Base-by-base conservation (phyloP, 1,140 invertebrate genomes). In the Pemphigus obesinymphae region DNA sequence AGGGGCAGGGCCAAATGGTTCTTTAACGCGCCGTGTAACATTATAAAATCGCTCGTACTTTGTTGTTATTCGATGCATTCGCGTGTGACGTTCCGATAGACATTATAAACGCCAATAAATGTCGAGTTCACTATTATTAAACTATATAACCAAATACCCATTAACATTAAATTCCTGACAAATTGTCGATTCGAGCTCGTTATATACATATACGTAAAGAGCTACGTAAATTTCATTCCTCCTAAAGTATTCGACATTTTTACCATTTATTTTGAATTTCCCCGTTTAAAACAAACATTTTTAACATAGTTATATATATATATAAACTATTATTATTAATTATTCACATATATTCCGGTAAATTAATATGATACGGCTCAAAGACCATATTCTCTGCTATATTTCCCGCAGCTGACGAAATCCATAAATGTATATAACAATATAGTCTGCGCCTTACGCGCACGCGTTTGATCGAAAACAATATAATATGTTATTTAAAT, bases 1-100 rank as follows among this genome's bases (percentile, higher is more conserved):
- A 73, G 70, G 70, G 70, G 70, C 70, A 73, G 70, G 70, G 70
- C 70, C 70, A 73, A 73, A 73, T 26, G 43, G 70, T 17, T 50
- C 43, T 70, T 70, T 70, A 50, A 73, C 70, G 26, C 45, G 1
- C 17, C 5, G 45, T 29, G 29, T n/a, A 50, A 45, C 37, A 3
- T 70, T 43, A 70, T 70, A 73, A 73, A 73, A 73, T 34, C 43
- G 15, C 13, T 73, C 8, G 20, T 26, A 4, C 17, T 48, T 34
- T 48, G 23, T 72, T 48, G 15, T 48, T 72, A 45, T 72, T 70
- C 66, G 4, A 70, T 45, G 13, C 45, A 43, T 26, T 40, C 50
- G n/a, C 17, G 23, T 4, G 15, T 6, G 2, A 20, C 48, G 17
- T 55, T 23, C 11, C 40, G 40, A 26, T 5, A 23, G n/a, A 43